Percentiles rank a stretch among this genome's conserved stretches.
Conservation (phyloP, 2,797 vertebrate species). For the Geotria australis region DNA sequence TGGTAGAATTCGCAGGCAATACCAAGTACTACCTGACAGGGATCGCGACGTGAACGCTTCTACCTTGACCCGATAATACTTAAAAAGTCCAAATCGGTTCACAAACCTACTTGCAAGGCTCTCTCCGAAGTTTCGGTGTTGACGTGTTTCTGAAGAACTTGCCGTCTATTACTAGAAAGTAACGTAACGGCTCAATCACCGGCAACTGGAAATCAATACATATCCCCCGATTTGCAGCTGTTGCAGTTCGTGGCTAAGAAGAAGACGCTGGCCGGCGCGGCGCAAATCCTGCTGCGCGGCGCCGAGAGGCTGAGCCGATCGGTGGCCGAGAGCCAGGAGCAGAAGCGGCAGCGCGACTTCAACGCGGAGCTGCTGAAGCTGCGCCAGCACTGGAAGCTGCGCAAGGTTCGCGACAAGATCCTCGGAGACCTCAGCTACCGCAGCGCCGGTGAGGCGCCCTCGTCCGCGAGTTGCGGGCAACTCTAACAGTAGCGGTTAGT, state of each 20-base stretch:
- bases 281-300: slow-evolving; percentile 57
- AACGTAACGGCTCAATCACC: too few relatives aligned
- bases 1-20: too few relatives aligned
- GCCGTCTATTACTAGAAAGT: too few relatives aligned
- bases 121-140: too few relatives aligned
- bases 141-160: too few relatives aligned
- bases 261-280: slow-evolving; percentile 65
- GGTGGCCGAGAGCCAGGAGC: slow-evolving; percentile 64
- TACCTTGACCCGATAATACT: too few relatives aligned
- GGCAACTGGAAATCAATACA: background rate
- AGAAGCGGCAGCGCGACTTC: slow-evolving; percentile 71
- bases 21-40: too few relatives aligned
- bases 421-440: slow-evolving; percentile 87
- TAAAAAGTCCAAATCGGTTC: too few relatives aligned
- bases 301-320: slow-evolving; percentile 76
- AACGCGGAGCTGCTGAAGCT: slow-evolving; percentile 66
- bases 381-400: slow-evolving; percentile 83
- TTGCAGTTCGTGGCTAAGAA: slow-evolving; percentile 80
- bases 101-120: too few relatives aligned
- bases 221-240: slow-evolving; percentile 22
- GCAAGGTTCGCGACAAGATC: slow-evolving; percentile 93
- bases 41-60: too few relatives aligned
- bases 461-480: background rate
- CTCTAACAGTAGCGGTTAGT: too few relatives aligned
- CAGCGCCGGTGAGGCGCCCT: slow-evolving; percentile 35